A percentile compares a stretch with the other conserved stretches of the same genome.
Evolutionary conservation across 2,113 vertebrate genomes (phyloP).

Genomic region (Megaptera novaeangliae): DNA sequence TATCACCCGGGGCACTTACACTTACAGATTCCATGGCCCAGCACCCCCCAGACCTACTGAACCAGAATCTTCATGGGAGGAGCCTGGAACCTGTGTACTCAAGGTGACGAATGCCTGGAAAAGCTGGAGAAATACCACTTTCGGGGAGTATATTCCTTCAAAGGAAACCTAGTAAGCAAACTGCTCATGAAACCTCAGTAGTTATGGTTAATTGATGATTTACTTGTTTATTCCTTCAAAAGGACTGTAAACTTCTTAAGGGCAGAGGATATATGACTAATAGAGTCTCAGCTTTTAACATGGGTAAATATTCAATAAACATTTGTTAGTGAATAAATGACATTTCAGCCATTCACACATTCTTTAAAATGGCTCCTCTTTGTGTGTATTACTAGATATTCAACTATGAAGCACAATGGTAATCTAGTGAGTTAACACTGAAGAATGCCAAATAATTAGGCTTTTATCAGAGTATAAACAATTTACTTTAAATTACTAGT

Average conservation of each 20-base stretch:
- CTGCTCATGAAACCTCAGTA: background rate
- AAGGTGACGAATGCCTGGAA: background rate
- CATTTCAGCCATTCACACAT: background rate
- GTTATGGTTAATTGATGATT: background rate
- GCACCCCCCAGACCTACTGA: background rate
- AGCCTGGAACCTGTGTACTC: background rate
- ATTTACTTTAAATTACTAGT: slow-evolving; percentile 2
- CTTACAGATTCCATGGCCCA: background rate
- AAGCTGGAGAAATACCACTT: background rate
- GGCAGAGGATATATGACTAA: background rate
- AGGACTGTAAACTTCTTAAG: background rate
- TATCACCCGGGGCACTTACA: background rate
- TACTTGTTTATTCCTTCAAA: background rate
- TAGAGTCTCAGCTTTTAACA: background rate
- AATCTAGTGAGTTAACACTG: background rate
- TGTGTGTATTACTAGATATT: background rate
- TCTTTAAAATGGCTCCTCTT: background rate
- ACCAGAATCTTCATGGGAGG: background rate
- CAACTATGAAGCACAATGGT: background rate
- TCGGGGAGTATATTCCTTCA: background rate
- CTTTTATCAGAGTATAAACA: background rate
- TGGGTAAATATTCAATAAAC: background rate
- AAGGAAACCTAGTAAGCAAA: background rate
- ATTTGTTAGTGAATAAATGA: background rate
- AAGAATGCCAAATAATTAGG: background rate